Conservation (phyloP, 2,113 vertebrate genomes). For the Burhinus bistriatus region DNA sequence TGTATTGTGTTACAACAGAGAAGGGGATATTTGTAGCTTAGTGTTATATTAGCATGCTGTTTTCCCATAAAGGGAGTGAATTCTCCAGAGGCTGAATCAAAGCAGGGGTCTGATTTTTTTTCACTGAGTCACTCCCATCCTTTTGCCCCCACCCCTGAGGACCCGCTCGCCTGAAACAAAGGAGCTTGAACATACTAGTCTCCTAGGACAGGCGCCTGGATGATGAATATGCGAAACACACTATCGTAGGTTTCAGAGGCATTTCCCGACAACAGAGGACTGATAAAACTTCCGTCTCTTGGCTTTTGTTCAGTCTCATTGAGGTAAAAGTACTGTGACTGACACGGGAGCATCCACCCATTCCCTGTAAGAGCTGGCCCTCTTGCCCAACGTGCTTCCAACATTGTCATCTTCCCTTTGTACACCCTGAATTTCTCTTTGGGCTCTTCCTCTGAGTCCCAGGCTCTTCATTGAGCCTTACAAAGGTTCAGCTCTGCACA, state of each 20-base stretch:
- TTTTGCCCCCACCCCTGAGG: not conserved
- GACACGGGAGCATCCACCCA: not conserved
- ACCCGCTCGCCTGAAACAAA: not conserved
- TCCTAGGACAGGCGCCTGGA: not conserved
- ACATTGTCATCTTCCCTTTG: fast-evolving
- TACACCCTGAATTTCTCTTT: not conserved
- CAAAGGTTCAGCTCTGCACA: not conserved
- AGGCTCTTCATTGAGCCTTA: not conserved
- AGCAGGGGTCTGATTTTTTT: not conserved
- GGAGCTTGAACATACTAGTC: not conserved
- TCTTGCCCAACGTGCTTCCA: not conserved
- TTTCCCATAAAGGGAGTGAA: not conserved
- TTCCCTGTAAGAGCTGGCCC: not conserved
- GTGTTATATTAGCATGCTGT: not conserved
- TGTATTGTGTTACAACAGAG: not conserved
- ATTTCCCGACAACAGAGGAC: not conserved
- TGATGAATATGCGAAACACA: not conserved
- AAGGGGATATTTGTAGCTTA: not conserved
- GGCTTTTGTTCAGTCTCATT: not conserved
- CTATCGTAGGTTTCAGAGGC: not conserved
- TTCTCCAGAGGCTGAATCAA: not conserved
- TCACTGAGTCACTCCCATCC: not conserved
- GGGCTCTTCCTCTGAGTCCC: not conserved
- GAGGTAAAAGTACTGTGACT: not conserved
- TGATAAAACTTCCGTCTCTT: not conserved